Evolutionary conservation across 2,888 invertebrate species (phyloP), one percentile per base, ranked within the genome.

Genomic region (Agriotes lineatus): DNA sequence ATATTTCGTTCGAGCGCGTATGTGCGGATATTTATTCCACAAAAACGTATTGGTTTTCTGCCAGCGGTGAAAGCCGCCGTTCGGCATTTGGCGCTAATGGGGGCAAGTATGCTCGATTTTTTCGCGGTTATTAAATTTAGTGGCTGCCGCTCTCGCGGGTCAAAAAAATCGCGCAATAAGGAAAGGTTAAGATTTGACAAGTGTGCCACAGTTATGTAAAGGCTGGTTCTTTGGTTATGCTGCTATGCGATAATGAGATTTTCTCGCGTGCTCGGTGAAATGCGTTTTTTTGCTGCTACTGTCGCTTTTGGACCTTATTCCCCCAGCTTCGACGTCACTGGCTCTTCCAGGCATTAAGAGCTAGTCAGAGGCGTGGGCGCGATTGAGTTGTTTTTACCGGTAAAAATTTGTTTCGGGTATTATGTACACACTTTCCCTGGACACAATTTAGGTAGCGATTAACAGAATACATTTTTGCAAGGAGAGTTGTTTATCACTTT

Each of bases 11-110:
- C 1, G 20, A n/a, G 19, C n/a, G 14, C 10, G 22, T 48, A 48
- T 14, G 12, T 22, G 48, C 48, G 25, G 48, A 48, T 48, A 48
- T 48, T 48, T 48, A 48, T 48, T 48, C 20, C 12, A 22, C 22
- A 22, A 48, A 48, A 48, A 48, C 48, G 22, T 48, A 25, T 48
- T 48, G 19, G 33, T 33, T 52, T 52, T 30, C 52, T 33, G 33
- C 30, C 52, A 52, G 33, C 33, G 18, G 52, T 52, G 52, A 52
- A 52, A 52, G 52, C 52, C 30, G n/a, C 30, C 52, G 52, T 33
- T 48, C 19, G 48, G 48, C 33, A 52, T 52, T 52, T 52, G 33
- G 33, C 52, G 16, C 33, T 14, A 25, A 52, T 52, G 52, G 33
- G 52, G 33, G 7, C 52, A 52, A 52, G 33, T 19, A 33, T 52